Evolutionary conservation across 2,797 vertebrate species (phyloP).

Genomic region (Pipistrellus nathusii): DNA sequence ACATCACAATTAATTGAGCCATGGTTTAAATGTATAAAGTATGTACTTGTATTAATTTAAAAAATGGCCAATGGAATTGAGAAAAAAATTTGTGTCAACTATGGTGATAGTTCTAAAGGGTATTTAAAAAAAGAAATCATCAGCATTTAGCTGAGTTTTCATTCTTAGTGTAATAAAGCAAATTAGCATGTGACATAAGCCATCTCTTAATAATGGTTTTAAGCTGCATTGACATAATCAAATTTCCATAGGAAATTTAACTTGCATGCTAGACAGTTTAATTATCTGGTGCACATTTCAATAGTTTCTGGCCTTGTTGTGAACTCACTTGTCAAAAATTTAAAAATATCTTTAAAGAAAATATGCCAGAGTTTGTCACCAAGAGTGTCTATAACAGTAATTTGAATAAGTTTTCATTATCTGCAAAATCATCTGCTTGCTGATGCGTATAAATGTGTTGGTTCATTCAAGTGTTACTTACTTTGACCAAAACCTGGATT

Average conservation of each 20-base stretch:
- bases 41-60: not conserved
- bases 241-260: constrained; percentile 76
- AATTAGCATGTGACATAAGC: constrained; percentile 69
- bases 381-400: constrained; percentile 58
- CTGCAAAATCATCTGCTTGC: constrained; percentile 71
- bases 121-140: constrained; percentile 77
- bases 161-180: constrained; percentile 74
- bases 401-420: constrained; percentile 63
- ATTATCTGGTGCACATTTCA: constrained; percentile 69
- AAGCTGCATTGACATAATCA: constrained; percentile 75
- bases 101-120: constrained; percentile 6
- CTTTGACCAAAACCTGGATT: constrained; percentile 64
- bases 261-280: constrained; percentile 66
- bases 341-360: constrained; percentile 44
- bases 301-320: constrained; percentile 29
- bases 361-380: constrained; percentile 63
- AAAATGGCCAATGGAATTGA: constrained; percentile 19
- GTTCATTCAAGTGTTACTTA: constrained; percentile 42
- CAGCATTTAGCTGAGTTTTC: constrained; percentile 77
- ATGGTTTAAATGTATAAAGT: constrained; percentile 35
- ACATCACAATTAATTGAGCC: constrained; percentile 23
- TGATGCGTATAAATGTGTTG: constrained; percentile 50
- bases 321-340: not conserved
- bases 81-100: constrained; percentile 47
- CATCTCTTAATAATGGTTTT: constrained; percentile 72